These are phyloP conservation scores for Cyprinodon brontotheroides DNA, from an alignment of 2,113 vertebrate genomes.

Conservation along the genomic window DNA sequence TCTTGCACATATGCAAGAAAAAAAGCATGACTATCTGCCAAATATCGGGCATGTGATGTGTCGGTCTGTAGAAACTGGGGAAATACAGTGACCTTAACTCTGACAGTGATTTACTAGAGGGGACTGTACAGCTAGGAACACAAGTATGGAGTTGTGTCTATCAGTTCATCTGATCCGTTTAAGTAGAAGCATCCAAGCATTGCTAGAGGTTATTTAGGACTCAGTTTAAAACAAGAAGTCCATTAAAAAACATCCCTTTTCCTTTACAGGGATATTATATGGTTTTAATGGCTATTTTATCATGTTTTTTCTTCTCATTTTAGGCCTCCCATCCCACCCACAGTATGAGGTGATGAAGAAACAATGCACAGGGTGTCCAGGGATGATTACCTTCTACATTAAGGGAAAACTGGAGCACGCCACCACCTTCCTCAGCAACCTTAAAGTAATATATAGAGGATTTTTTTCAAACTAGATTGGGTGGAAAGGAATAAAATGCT, in stretches of 20 bases:
- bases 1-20: no score
- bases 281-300: background rate
- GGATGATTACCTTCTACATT: conserved; percentile 91
- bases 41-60: no score
- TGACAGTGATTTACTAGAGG: no score
- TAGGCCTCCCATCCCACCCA: conserved; percentile 90
- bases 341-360: conserved; percentile 85
- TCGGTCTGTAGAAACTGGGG: no score
- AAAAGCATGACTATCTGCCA: no score
- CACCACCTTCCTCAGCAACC: conserved; percentile 82
- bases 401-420: conserved; percentile 86
- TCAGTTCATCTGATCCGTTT: background rate
- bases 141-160: background rate
- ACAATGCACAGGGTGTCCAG: conserved; percentile 88
- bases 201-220: background rate
- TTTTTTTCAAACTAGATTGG: background rate
- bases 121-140: no score
- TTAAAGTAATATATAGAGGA: conserved; percentile 83
- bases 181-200: background rate
- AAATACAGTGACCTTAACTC: no score
- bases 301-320: background rate
- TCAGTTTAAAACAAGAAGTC: background rate
- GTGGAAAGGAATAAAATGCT: background rate
- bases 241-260: background rate
- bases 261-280: background rate